Evolutionary conservation across 1,140 invertebrate species (phyloP).

Genomic region (Uloborus diversus): DNA sequence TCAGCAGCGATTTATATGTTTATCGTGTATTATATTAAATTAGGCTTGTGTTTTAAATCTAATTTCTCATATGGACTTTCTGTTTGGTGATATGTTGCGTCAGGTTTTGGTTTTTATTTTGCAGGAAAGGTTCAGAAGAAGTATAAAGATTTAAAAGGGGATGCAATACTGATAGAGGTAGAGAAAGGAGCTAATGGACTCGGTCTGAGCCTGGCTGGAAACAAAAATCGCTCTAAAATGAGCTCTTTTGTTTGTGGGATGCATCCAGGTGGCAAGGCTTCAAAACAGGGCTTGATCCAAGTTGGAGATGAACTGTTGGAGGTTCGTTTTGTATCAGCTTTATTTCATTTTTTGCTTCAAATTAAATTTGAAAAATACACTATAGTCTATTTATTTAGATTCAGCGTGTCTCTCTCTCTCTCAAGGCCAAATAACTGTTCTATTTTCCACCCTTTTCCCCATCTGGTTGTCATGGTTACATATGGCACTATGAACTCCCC

Average conservation of each 20-base stretch:
- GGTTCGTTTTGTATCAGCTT: slow-evolving; percentile 69
- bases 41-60: no score
- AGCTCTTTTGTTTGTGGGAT: slow-evolving; percentile 95
- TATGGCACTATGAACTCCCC: no score
- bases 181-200: slow-evolving; percentile 72
- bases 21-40: neutral
- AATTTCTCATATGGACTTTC: no score
- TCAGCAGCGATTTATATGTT: neutral
- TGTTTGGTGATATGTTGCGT: no score
- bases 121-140: slow-evolving; percentile 91
- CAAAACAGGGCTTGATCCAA: slow-evolving; percentile 77
- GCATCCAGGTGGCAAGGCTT: slow-evolving; percentile 84
- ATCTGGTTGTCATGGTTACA: no score
- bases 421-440: no score
- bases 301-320: slow-evolving; percentile 96
- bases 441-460: no score
- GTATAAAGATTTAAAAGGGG: slow-evolving; percentile 79
- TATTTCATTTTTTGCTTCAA: neutral
- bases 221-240: slow-evolving; percentile 93
- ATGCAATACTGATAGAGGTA: slow-evolving; percentile 75
- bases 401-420: no score
- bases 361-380: neutral
- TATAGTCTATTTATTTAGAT: neutral
- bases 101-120: no score
- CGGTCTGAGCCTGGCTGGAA: slow-evolving; percentile 91